Conservation (phyloP, 2,797 vertebrate genomes). For the Takifugu rubripes region DNA sequence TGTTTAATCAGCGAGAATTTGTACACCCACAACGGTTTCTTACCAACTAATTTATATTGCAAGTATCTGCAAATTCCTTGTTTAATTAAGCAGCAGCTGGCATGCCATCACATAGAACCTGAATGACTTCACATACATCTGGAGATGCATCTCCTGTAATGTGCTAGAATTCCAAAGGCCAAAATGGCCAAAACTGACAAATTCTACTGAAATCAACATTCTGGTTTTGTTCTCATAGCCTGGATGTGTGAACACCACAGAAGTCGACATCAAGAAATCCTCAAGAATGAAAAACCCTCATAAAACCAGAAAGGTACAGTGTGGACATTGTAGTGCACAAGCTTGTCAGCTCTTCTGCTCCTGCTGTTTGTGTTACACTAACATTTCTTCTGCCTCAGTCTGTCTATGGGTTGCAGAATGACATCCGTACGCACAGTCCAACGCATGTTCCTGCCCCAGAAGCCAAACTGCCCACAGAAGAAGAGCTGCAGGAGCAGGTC, state of each 20-base stretch:
- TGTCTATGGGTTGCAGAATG: constrained; percentile 95
- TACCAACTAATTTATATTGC: constrained; percentile 50
- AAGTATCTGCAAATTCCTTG: constrained; percentile 47
- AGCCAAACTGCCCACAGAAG: constrained; percentile 90
- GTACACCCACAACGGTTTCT: constrained; percentile 43
- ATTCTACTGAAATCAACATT: constrained; percentile 4
- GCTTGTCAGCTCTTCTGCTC: constrained; percentile 4
- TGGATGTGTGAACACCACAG: constrained; percentile 97
- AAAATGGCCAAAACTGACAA: background rate
- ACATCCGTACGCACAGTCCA: constrained; percentile 92
- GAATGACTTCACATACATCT: constrained; percentile 2
- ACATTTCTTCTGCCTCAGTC: constrained; percentile 70
- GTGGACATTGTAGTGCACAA: background rate
- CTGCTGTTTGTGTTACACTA: background rate
- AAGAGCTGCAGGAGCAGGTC: constrained; percentile 92
- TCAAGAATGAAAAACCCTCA: constrained; percentile 98
- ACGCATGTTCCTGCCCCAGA: constrained; percentile 89
- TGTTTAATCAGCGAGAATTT: constrained; percentile 62
- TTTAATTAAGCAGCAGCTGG: constrained; percentile 57
- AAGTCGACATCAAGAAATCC: constrained; percentile 98
- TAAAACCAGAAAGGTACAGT: constrained; percentile 93
- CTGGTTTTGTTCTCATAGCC: constrained; percentile 72
- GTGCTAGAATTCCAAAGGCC: constrained; percentile 3
- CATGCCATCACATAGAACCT: constrained; percentile 32
- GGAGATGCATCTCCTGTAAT: background rate